Percentiles rank a stretch among this genome's conserved stretches.
Conservation (phyloP, 2,113 vertebrate genomes). For the Heteronetta atricapilla region DNA sequence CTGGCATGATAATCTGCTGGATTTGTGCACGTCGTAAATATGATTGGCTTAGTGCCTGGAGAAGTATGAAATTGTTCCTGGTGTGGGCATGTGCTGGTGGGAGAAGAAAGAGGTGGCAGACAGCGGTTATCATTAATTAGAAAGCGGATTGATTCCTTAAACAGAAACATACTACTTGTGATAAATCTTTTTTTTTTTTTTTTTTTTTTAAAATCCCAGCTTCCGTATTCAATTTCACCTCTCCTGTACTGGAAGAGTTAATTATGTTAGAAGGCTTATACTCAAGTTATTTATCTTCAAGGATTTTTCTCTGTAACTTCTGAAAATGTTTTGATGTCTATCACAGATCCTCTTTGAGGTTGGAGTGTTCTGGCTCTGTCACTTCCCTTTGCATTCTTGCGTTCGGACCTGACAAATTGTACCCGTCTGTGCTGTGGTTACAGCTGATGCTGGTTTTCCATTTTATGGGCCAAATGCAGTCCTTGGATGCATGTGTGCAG, state of each 20-base stretch:
- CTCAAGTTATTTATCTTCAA: not conserved
- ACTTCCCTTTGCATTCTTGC: not conserved
- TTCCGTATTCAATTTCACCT: not conserved
- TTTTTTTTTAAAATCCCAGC: not conserved
- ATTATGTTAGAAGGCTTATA: not conserved
- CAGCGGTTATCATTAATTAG: not conserved
- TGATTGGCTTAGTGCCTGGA: not conserved
- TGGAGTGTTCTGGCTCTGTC: not conserved
- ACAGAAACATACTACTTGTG: not conserved
- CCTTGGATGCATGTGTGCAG: not conserved
- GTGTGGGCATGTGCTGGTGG: not conserved
- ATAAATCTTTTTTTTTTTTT: not conserved
- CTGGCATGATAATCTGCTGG: not conserved
- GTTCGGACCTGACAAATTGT: not conserved
- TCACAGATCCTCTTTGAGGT: conserved; percentile 22
- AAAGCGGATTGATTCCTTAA: not conserved
- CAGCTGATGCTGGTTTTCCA: conserved; percentile 41
- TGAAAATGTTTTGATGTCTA: conserved; percentile 16
- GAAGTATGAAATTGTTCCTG: not conserved
- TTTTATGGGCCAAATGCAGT: conserved; percentile 27
- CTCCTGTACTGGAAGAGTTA: not conserved
- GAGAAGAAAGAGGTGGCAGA: not conserved
- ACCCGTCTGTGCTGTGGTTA: conserved; percentile 25
- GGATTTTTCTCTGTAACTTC: not conserved
- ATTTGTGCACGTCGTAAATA: not conserved